Evolutionary conservation across 2,888 invertebrate species (phyloP).

Genomic region (Caenorhabditis angaria): DNA sequence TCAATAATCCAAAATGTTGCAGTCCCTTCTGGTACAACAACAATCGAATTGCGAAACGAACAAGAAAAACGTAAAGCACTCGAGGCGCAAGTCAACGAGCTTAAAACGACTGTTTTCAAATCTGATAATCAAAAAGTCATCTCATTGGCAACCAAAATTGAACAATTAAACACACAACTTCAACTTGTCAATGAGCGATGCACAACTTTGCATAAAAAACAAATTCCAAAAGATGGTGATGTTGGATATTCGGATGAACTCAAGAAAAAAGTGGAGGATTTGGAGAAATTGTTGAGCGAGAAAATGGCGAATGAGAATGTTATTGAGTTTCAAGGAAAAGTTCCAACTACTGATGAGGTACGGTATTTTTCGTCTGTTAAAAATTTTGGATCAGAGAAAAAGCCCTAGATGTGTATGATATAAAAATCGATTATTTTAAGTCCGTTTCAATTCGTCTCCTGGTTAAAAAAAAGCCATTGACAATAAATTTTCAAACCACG

Average conservation of each 20-base stretch:
- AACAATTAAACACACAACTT: slow-evolving; percentile 67
- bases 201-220: slow-evolving; percentile 66
- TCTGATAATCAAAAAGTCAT: slow-evolving; percentile 71
- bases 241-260: slow-evolving; percentile 59
- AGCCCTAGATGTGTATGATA: too few species aligned
- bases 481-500: too few species aligned
- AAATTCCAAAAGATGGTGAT: slow-evolving; percentile 47
- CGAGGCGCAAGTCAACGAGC: slow-evolving; percentile 53
- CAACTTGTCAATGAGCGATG: slow-evolving; percentile 67
- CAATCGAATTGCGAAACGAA: slow-evolving; percentile 52
- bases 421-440: too few species aligned
- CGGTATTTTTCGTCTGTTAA: background rate
- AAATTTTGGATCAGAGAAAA: too few species aligned
- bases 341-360: slow-evolving; percentile 65
- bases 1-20: background rate
- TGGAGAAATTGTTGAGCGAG: slow-evolving; percentile 67
- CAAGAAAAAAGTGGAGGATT: slow-evolving; percentile 59
- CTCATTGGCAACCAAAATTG: slow-evolving; percentile 70
- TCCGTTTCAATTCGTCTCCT: too few species aligned
- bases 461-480: too few species aligned
- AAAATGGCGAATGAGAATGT: slow-evolving; percentile 46
- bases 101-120: slow-evolving; percentile 63
- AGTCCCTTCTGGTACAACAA: slow-evolving; percentile 39
- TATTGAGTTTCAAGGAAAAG: slow-evolving; percentile 50
- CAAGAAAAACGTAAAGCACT: slow-evolving; percentile 54